A percentile compares a stretch with the other conserved stretches of the same genome.
These are phyloP conservation scores for Lanistes nyassanus DNA, from an alignment of 1,140 invertebrate genomes.

Conservation along the genomic window DNA sequence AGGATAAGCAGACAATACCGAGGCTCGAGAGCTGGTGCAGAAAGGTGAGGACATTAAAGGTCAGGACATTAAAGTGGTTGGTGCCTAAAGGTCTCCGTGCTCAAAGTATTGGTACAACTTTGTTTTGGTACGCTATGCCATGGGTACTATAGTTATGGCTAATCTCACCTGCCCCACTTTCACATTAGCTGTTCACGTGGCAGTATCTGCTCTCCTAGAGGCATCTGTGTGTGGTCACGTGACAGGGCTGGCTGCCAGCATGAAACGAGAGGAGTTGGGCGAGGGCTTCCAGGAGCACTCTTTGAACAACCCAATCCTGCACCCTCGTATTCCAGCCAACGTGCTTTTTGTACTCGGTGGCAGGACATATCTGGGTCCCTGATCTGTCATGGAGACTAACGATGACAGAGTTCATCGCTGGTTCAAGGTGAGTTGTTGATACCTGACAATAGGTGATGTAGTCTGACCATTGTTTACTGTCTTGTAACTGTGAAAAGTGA, in stretches of 20 bases:
- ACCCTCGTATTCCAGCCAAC: slow-evolving; percentile 59
- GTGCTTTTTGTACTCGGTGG: slow-evolving; percentile 75
- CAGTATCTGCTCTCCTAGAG: background rate
- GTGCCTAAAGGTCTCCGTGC: too few species aligned
- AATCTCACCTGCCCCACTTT: too few species aligned
- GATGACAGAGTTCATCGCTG: slow-evolving; percentile 80
- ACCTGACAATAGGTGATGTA: too few species aligned
- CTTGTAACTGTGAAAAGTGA: background rate
- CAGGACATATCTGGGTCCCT: slow-evolving; percentile 77
- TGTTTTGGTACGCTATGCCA: too few species aligned
- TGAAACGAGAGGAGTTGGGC: slow-evolving; percentile 71
- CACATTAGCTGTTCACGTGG: background rate
- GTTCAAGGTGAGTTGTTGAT: slow-evolving; percentile 51
- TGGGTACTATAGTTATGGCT: too few species aligned
- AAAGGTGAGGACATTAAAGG: too few species aligned
- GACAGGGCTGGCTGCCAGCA: slow-evolving; percentile 65
- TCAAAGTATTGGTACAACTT: too few species aligned
- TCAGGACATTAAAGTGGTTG: too few species aligned
- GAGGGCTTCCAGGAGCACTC: slow-evolving; percentile 67
- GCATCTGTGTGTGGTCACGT: slow-evolving; percentile 51
- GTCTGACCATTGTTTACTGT: background rate
- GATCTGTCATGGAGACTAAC: slow-evolving; percentile 76
- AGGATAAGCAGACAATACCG: slow-evolving; percentile 3
- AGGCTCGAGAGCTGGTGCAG: slow-evolving; percentile 30
- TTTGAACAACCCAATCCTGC: slow-evolving; percentile 51